A percentile compares a stretch with the other conserved stretches of the same genome.
phyloP scores from a whole-genome alignment of 2,113 vertebrate species.

The Zootoca vivipara region DNA sequence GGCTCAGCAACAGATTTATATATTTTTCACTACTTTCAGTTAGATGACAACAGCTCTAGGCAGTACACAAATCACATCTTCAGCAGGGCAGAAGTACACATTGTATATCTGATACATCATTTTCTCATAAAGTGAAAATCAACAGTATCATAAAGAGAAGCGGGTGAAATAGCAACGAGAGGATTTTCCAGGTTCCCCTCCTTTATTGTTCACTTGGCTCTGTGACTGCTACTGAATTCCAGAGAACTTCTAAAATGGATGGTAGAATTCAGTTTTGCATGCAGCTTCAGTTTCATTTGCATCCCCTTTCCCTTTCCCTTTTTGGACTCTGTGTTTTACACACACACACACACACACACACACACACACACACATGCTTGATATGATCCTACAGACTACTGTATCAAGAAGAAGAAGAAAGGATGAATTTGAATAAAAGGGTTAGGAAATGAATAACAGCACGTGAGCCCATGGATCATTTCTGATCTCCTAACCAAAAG shows the following conservation, averaged over 20 bases:
- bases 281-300: no score
- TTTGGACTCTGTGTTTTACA: no score
- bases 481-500: neutral
- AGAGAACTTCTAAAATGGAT: neutral
- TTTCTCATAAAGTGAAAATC: constrained; percentile 53
- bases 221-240: neutral
- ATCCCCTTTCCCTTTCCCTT: no score
- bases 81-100: neutral
- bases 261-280: neutral
- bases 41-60: constrained; percentile 36
- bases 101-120: constrained; percentile 39
- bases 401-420: no score
- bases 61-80: constrained; percentile 14
- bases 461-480: no score
- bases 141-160: constrained; percentile 47
- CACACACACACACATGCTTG: no score
- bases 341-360: no score
- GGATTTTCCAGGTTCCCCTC: neutral
- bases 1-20: constrained; percentile 6
- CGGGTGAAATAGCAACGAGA: constrained; percentile 12
- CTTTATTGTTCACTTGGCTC: neutral
- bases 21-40: constrained; percentile 4
- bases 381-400: no score
- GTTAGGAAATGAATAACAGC: no score
- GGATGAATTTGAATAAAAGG: no score